A percentile compares a stretch with the other conserved stretches of the same genome.
These are phyloP conservation scores for Orycteropus afer DNA, from an alignment of 2,113 vertebrate species.

Conservation along the genomic window DNA sequence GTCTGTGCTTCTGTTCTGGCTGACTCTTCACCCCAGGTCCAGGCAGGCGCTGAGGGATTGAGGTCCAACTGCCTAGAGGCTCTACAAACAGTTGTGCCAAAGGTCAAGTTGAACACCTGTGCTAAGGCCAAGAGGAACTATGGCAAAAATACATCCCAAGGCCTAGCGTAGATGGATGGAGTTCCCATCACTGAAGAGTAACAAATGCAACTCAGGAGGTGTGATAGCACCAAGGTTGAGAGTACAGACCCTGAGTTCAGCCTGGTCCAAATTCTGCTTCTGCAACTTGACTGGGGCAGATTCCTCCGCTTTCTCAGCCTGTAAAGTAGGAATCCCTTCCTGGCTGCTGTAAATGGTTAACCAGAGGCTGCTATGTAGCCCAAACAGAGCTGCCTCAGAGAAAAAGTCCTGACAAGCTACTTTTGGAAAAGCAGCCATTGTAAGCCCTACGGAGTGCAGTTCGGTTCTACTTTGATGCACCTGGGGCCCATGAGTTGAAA, in stretches of 20 bases:
- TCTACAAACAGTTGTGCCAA: background rate
- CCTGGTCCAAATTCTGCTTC: background rate
- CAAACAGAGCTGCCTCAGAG: background rate
- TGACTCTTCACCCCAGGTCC: background rate
- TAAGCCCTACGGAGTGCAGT: background rate
- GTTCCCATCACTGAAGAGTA: background rate
- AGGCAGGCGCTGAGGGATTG: background rate
- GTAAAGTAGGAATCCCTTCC: background rate
- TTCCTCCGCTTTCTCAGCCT: background rate
- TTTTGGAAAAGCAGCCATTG: background rate
- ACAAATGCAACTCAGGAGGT: background rate
- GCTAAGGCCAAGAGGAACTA: background rate
- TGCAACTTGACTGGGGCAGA: background rate
- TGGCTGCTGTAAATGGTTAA: background rate
- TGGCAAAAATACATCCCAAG: background rate
- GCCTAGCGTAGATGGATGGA: background rate
- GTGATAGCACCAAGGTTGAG: fast-evolving
- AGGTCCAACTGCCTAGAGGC: background rate
- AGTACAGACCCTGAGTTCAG: background rate
- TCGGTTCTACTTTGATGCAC: background rate
- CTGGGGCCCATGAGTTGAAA: background rate
- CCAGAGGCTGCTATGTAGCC: background rate
- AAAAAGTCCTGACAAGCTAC: background rate
- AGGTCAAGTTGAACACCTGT: background rate
- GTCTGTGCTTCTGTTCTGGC: background rate